Evolutionary conservation across 1,140 invertebrate species (phyloP), one percentile per base, ranked within the genome.

Genomic region (Heliconius eleuchia): DNA sequence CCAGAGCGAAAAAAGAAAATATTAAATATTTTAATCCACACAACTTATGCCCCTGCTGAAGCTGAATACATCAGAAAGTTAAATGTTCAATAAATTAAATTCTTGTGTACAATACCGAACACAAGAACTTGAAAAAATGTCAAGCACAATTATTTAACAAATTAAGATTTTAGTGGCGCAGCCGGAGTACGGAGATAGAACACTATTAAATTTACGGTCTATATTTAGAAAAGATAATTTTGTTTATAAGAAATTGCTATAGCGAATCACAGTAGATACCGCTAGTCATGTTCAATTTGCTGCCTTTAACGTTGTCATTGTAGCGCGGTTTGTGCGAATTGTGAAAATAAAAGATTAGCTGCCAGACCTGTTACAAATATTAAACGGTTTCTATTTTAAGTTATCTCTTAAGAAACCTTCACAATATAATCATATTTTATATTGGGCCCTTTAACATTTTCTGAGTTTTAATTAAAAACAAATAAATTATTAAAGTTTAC

Each of bases 291-390:
- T 42, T 37, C 66, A 55, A 71, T 77, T 77, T 52, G 66, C 55
- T 71, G 7, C 23, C 42, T 27, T 13, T 55, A 71, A 71, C 75
- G 66, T 34, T 71, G 71, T 77, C 60, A 77, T 71, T 71, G 66
- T 19, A 71, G 23, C 30, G 18, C 27, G 37, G 57, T 3, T 16
- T 46, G n/a, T 4, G 23, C 75, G 71, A 76, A 76, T 76, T 37
- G 57, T 11, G 23, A 19, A 66, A 71, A 60, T 74, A 73, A 83
- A 83, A 77, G 76, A 80, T 83, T 82, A 52, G 72, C 83, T 81
- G 81, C 80, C 80, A 83, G 60, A 86, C 83, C 83, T 83, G 73
- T 81, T 81, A 82, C 83, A 84, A 84, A 84, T 77, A 81, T 70
- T 77, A 75, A 70, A 77, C 39, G 76, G 80, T 74, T 80, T 80